A percentile compares a stretch with the other conserved stretches of the same genome.
Conservation (phyloP, 37 sponge, comb jelly and placozoan genomes). For the Mnemiopsis leidyi region DNA sequence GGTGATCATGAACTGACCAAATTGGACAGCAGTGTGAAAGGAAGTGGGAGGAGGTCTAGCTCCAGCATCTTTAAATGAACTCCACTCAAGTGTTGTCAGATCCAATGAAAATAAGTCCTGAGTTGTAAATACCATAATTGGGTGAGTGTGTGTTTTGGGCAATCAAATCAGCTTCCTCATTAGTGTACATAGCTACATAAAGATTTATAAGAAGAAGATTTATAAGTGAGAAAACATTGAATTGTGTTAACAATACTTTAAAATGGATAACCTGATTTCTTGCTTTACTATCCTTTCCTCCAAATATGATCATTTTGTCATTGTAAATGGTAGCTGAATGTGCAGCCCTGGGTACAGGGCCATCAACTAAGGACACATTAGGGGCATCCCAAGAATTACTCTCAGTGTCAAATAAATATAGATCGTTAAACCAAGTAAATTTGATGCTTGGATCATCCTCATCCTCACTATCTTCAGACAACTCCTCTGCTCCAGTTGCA, state of each 20-base stretch:
- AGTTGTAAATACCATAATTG: neutral
- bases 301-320: neutral
- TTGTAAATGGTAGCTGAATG: slow-evolving; percentile 18
- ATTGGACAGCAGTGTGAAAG: slow-evolving; percentile 15
- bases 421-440: slow-evolving; percentile 27
- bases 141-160: too few species aligned
- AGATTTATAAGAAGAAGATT: too few species aligned
- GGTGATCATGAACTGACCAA: neutral
- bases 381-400: slow-evolving; percentile 12
- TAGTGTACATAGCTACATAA: too few species aligned
- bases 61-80: slow-evolving; percentile 20
- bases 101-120: slow-evolving; percentile 5
- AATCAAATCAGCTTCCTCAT: too few species aligned
- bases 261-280: slow-evolving; percentile 20
- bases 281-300: neutral
- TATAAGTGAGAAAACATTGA: too few species aligned
- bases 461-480: neutral
- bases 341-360: slow-evolving; percentile 2
- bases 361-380: neutral
- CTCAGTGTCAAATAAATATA: neutral
- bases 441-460: neutral
- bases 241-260: too few species aligned
- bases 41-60: neutral
- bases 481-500: neutral
- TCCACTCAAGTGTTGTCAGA: neutral